Conservation (phyloP, 2,888 invertebrate species). For the Melieria omissa region DNA sequence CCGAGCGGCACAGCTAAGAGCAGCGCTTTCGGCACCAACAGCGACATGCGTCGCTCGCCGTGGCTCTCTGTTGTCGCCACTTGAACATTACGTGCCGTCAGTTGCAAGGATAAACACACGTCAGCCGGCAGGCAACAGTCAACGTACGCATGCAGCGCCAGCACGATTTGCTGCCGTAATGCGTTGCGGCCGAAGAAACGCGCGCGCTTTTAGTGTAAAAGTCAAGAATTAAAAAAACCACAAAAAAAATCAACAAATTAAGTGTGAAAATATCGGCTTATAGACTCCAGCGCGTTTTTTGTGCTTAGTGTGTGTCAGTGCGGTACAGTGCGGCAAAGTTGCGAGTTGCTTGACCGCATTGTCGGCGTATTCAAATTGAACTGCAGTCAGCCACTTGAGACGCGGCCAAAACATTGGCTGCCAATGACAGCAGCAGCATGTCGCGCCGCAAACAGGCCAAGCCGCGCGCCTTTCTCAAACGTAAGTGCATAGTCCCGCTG, state of each 20-base stretch:
- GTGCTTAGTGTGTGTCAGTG: no score
- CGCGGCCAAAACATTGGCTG: neutral
- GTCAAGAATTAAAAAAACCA: neutral
- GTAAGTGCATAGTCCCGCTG: conserved; percentile 67
- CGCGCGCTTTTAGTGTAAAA: conserved; percentile 34
- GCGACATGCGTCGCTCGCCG: conserved; percentile 11
- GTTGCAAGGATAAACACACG: conserved; percentile 62
- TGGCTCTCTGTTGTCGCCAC: conserved; percentile 51
- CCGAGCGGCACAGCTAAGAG: neutral
- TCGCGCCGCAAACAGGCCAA: conserved; percentile 79
- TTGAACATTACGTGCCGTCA: conserved; percentile 57
- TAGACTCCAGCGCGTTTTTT: no score
- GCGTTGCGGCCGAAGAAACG: conserved; percentile 35
- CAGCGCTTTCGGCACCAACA: neutral
- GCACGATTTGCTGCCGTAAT: neutral
- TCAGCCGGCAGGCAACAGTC: conserved; percentile 34
- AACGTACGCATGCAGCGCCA: conserved; percentile 6
- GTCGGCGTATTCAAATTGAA: no score
- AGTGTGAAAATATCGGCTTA: neutral
- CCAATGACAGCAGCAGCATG: conserved; percentile 63
- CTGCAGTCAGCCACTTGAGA: no score
- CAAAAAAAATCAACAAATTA: conserved; percentile 6
- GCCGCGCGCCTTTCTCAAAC: conserved; percentile 74
- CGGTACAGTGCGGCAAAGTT: no score
- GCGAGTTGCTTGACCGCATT: no score